phyloP scores from a whole-genome alignment of 92 coral and sea anemone species.

The Diadumene lineata region DNA sequence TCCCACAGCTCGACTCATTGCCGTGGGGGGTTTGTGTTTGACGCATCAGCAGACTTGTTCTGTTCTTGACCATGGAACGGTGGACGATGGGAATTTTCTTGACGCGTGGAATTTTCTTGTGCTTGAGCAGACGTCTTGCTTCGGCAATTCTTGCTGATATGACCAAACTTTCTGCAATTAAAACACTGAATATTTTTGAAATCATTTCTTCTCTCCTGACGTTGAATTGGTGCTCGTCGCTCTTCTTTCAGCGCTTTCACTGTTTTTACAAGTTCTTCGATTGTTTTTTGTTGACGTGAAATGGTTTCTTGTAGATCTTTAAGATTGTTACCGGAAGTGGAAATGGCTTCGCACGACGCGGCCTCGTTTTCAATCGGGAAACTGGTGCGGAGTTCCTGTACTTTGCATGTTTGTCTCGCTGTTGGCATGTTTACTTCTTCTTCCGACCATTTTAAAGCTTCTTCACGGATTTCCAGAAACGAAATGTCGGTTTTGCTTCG shows the following conservation, averaged over 20 bases:
- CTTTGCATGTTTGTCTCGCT: too few relatives aligned
- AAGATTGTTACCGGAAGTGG: slow-evolving; percentile 16
- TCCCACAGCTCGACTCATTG: slow-evolving; percentile 43
- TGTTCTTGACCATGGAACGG: too few relatives aligned
- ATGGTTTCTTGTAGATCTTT: not conserved
- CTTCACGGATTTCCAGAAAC: slow-evolving; percentile 27
- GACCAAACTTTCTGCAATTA: slow-evolving; percentile 26
- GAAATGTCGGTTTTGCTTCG: slow-evolving; percentile 11
- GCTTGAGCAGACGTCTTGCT: too few relatives aligned
- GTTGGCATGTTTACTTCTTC: slow-evolving; percentile 33
- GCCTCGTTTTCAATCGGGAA: too few relatives aligned
- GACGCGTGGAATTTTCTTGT: too few relatives aligned
- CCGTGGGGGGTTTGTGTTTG: slow-evolving; percentile 52
- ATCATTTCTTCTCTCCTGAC: too few relatives aligned
- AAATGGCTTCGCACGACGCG: slow-evolving; percentile 18
- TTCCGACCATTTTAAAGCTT: slow-evolving; percentile 41
- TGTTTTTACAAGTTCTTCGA: slow-evolving; percentile 14
- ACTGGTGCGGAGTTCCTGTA: too few relatives aligned
- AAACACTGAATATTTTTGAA: slow-evolving; percentile 1
- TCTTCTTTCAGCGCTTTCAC: slow-evolving; percentile 1
- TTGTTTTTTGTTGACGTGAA: slow-evolving; percentile 1
- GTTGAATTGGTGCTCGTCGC: too few relatives aligned
- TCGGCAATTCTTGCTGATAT: slow-evolving; percentile 42
- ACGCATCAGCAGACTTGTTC: slow-evolving; percentile 12
- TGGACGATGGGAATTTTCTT: too few relatives aligned